Evolutionary conservation across 2,113 vertebrate species (phyloP), one percentile per base, ranked within the genome.

Genomic region (Paramisgurnus dabryanus): DNA sequence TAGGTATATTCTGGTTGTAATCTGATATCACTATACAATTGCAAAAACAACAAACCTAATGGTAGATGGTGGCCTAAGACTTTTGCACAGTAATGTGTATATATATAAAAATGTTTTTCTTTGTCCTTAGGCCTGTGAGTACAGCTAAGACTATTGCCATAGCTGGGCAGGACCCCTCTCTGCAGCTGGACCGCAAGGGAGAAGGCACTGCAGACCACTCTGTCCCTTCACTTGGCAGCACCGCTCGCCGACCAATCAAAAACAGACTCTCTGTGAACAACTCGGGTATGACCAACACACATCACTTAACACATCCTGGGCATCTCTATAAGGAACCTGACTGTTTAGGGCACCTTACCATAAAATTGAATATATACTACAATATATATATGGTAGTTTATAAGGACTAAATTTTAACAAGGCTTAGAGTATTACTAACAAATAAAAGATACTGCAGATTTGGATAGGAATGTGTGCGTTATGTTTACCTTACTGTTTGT

Each of bases 111-210:
- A 22, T 84, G 12, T 80, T 39, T 76, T 75, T n/a, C 4, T 17
- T 58, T 60, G 9, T 11, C 39, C 27, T 15, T 85, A 94, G 93
- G 34, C 90, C 93, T 78, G 89, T 88, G 2, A 96, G 95, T 85
- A 96, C 96, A 0, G 96, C 97, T 77, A 99, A 99, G 89, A 96
- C 94, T 84, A 96, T 98, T 92, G 92, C 92, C 80, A 89, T 98
- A 64, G 92, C 96, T 0, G 96, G 96, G 39, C 96, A 93, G 76
- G 97, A 98, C 77, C 94, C 94, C 2, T 94, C 96, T 83, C 91
- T 99, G 83, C 97, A 98, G 93, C 93, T 97, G 92, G 97, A 97
- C 84, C 96, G 98, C 82, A 99, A 99, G 89, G 97, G 97, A 0
- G 96, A 97, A 64, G 97, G 98, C 4, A 98, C 96, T 0, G 76